Base-by-base conservation (phyloP, 1,140 invertebrate genomes). In the Hormaphis cornu region DNA sequence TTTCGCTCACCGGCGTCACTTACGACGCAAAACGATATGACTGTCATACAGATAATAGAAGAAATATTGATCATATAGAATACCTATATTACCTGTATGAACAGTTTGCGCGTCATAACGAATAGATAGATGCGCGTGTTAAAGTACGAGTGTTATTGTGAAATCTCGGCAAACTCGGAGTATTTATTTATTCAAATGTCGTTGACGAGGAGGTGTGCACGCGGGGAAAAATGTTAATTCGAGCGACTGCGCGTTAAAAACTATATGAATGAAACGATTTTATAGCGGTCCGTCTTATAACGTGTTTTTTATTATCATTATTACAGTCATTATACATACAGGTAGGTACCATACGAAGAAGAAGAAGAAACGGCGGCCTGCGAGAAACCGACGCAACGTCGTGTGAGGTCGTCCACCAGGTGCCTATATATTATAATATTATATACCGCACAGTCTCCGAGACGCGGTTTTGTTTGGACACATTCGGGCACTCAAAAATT, bases 381-480 rank as follows among this genome's bases (percentile, higher is more conserved):
- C n/a, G 20, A 30, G 40, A 44, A 44, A 40, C 58, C 58, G 40
- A 24, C 40, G 35, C 35, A n/a, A 44, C 58, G 24, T 44, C 58
- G 40, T 61, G 58, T 61, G 58, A 14, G 58, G 58, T 61, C 58
- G n/a, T n/a, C n/a, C n/a, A n/a, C 26, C 58, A 37, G 54, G 20
- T 58, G 54, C 54, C 33, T 46, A 61, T n/a, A n/a, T n/a, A n/a
- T n/a, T n/a, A n/a, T n/a, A n/a, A n/a, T n/a, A n/a, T n/a, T n/a
- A n/a, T n/a, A n/a, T n/a, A n/a, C n/a, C n/a, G n/a, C n/a, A n/a
- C n/a, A n/a, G n/a, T n/a, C 22, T 28, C 58, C 16, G 40, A 46
- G 58, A 61, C 42, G 58, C 46, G 26, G 58, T 61, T 61, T 61
- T 61, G 16, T 61, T 61, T 61, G 40, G 58, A 61, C 40, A 61